phyloP scores from a whole-genome alignment of 2,113 vertebrate species.

The Anser brachyrhynchus region DNA sequence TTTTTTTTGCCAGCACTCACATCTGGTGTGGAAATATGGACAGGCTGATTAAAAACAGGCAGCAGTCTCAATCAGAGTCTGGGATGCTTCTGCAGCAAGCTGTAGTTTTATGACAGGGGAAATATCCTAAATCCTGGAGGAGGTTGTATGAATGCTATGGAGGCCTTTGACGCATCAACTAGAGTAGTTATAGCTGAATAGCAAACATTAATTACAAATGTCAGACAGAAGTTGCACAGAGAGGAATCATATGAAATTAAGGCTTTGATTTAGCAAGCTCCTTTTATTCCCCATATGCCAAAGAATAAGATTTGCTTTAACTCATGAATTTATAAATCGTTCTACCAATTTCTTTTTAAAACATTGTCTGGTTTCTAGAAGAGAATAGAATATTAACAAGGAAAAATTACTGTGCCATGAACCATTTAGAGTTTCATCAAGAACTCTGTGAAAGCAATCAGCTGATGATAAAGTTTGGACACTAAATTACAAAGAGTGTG shows the following conservation, averaged over 20 bases:
- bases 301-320: slow-evolving; percentile 69
- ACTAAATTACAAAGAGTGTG: not conserved
- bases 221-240: slow-evolving; percentile 42
- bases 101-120: not conserved
- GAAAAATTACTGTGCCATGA: not conserved
- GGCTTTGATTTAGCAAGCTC: slow-evolving; percentile 66
- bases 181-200: not conserved
- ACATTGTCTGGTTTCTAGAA: slow-evolving; percentile 14
- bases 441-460: slow-evolving; percentile 6
- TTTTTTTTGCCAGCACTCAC: not conserved
- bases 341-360: slow-evolving; percentile 30
- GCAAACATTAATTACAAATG: slow-evolving; percentile 44
- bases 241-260: slow-evolving; percentile 62
- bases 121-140: not conserved
- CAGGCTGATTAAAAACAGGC: slow-evolving; percentile 27
- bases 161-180: not conserved
- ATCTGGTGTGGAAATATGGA: slow-evolving; percentile 28
- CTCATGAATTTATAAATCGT: slow-evolving; percentile 60
- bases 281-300: slow-evolving; percentile 58
- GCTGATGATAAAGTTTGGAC: slow-evolving; percentile 34
- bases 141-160: not conserved
- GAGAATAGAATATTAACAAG: not conserved
- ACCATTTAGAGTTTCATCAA: slow-evolving; percentile 12
- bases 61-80: not conserved
- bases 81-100: not conserved